These are phyloP conservation scores for Desmodus rotundus DNA, from an alignment of 2,113 vertebrate species.

Conservation along the genomic window DNA sequence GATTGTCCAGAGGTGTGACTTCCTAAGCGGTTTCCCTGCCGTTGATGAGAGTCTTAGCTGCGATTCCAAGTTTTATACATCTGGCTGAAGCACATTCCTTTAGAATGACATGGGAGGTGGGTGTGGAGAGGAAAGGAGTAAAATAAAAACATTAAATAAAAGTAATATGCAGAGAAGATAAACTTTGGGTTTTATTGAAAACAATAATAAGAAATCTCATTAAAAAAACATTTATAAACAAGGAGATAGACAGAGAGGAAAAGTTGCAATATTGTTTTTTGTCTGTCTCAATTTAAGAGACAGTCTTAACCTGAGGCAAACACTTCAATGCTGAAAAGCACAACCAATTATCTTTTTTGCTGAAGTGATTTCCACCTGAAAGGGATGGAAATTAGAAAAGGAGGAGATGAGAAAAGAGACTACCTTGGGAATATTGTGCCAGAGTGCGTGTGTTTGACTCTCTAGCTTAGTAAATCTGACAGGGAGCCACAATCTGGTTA, in stretches of 20 bases:
- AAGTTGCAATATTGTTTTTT: constrained; percentile 61
- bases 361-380: constrained; percentile 75
- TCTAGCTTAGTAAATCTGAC: constrained; percentile 38
- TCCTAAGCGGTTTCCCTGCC: background rate
- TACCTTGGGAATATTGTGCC: background rate
- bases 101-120: background rate
- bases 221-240: constrained; percentile 49
- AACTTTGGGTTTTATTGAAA: constrained; percentile 30
- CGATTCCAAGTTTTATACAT: background rate
- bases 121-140: background rate
- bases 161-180: background rate
- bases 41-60: background rate
- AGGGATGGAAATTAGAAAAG: constrained; percentile 71
- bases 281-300: constrained; percentile 73
- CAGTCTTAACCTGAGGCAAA: constrained; percentile 72
- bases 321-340: constrained; percentile 72
- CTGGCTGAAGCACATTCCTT: background rate
- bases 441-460: constrained; percentile 46
- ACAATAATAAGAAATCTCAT: constrained; percentile 19
- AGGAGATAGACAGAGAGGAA: constrained; percentile 38
- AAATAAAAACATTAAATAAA: constrained; percentile 26
- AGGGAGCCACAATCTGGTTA: constrained; percentile 24
- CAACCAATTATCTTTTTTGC: constrained; percentile 77
- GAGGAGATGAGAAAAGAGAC: constrained; percentile 60
- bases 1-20: background rate